These are phyloP conservation scores for Hemicordylus capensis DNA, from an alignment of 2,113 vertebrate species.

Conservation along the genomic window DNA sequence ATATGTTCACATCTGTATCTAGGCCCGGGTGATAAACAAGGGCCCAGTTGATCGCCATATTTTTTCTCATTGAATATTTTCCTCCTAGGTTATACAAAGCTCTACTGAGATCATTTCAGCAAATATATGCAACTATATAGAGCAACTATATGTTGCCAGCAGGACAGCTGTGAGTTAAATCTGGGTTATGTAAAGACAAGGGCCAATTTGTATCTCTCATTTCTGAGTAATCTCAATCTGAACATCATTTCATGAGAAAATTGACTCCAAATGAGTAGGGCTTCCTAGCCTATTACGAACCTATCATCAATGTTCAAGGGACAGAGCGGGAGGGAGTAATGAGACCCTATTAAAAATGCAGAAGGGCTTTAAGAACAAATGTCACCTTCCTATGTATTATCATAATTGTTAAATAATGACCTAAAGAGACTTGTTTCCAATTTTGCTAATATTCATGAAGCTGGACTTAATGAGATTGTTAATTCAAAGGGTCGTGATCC, in stretches of 20 bases:
- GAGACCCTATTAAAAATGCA: slow-evolving; percentile 28
- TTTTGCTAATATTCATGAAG: slow-evolving; percentile 34
- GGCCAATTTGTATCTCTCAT: not conserved
- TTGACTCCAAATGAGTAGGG: slow-evolving; percentile 15
- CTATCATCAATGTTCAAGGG: slow-evolving; percentile 14
- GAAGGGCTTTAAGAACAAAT: slow-evolving; percentile 29
- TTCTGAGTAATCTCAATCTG: not conserved
- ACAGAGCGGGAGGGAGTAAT: not conserved
- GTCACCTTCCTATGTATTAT: slow-evolving; percentile 23
- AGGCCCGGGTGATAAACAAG: too few relatives aligned
- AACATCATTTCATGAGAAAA: slow-evolving; percentile 14
- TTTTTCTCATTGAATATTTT: too few relatives aligned
- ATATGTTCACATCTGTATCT: too few relatives aligned
- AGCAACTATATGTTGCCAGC: not conserved
- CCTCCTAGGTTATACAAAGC: too few relatives aligned
- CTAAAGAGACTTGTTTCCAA: slow-evolving; percentile 21
- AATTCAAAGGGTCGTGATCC: not conserved
- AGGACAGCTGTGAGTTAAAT: not conserved
- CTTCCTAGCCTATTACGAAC: slow-evolving; percentile 16
- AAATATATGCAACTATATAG: too few relatives aligned
- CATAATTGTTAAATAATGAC: slow-evolving; percentile 30
- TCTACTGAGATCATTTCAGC: too few relatives aligned
- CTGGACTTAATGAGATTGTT: slow-evolving; percentile 20
- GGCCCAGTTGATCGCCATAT: too few relatives aligned
- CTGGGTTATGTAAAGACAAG: not conserved